Percentiles rank a stretch among this genome's conserved stretches.
Conservation (phyloP, 53 echinoderm and acorn worm species). For the Actinopyga echinites region DNA sequence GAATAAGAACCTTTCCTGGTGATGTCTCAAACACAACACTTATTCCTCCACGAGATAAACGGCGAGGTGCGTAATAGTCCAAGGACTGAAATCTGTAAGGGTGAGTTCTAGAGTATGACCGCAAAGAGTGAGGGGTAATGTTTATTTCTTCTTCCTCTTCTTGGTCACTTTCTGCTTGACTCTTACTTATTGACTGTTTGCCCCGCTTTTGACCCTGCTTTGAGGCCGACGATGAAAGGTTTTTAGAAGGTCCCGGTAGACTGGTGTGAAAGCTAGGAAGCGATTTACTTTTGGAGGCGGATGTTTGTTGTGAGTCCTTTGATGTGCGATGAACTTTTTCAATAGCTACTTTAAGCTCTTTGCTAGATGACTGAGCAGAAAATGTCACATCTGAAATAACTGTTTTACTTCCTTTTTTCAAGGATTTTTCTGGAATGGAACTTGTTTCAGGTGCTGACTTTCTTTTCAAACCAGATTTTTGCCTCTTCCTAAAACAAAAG, state of each 20-base stretch:
- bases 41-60: slow-evolving; percentile 35
- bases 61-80: slow-evolving; percentile 89
- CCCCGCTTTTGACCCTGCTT: background rate
- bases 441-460: slow-evolving; percentile 16
- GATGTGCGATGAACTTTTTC: slow-evolving; percentile 36
- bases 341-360: slow-evolving; percentile 29
- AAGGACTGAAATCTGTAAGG: slow-evolving; percentile 86
- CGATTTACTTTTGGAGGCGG: slow-evolving; percentile 4
- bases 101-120: slow-evolving; percentile 85
- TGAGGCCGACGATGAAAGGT: background rate
- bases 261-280: slow-evolving; percentile 5
- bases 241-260: slow-evolving; percentile 23
- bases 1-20: slow-evolving; percentile 10
- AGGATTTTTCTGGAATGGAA: slow-evolving; percentile 35
- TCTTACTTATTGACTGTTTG: slow-evolving; percentile 19
- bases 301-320: slow-evolving; percentile 23
- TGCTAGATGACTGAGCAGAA: slow-evolving; percentile 19
- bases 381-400: slow-evolving; percentile 45
- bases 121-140: slow-evolving; percentile 71
- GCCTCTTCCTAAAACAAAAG: slow-evolving; percentile 2
- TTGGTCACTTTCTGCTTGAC: slow-evolving; percentile 5
- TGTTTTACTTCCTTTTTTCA: slow-evolving; percentile 35
- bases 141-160: slow-evolving; percentile 10
- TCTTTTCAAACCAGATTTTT: slow-evolving; percentile 27
- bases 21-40: slow-evolving; percentile 38